Evolutionary conservation across 2,797 vertebrate species (phyloP).

Genomic region (Tragelaphus oryx): DNA sequence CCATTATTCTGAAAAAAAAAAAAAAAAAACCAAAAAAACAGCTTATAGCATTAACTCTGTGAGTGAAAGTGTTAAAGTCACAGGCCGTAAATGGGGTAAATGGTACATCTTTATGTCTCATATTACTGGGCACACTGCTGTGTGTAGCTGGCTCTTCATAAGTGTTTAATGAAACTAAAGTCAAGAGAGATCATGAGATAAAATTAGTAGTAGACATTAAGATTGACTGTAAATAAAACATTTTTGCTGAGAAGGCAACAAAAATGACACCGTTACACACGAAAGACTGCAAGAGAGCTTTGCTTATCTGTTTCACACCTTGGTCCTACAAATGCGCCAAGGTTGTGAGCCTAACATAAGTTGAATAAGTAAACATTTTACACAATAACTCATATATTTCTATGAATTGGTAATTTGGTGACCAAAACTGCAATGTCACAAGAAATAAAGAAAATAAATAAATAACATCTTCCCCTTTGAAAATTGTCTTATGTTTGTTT

Average conservation of each 20-base stretch:
- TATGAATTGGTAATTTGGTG: neutral
- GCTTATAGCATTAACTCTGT: neutral
- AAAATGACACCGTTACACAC: neutral
- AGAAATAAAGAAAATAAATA: neutral
- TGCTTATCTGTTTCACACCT: conserved; percentile 91
- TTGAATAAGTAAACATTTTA: neutral
- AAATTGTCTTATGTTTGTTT: neutral
- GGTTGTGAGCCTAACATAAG: conserved; percentile 84
- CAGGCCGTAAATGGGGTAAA: neutral
- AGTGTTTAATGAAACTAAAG: conserved; percentile 11
- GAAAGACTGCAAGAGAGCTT: neutral
- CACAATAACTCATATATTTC: neutral
- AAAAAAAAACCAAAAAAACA: neutral
- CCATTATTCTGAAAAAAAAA: too few relatives aligned
- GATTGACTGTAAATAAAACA: neutral
- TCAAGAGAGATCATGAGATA: neutral
- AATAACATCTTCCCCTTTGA: neutral
- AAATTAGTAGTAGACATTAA: neutral
- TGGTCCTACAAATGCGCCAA: conserved; percentile 89
- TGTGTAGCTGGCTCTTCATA: neutral
- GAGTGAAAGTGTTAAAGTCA: neutral
- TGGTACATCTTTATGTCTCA: neutral
- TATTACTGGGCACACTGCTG: neutral
- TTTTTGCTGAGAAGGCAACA: neutral
- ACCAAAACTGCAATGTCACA: neutral